Evolutionary conservation across 2,113 vertebrate species (phyloP).

Genomic region (Centrocercus urophasianus): DNA sequence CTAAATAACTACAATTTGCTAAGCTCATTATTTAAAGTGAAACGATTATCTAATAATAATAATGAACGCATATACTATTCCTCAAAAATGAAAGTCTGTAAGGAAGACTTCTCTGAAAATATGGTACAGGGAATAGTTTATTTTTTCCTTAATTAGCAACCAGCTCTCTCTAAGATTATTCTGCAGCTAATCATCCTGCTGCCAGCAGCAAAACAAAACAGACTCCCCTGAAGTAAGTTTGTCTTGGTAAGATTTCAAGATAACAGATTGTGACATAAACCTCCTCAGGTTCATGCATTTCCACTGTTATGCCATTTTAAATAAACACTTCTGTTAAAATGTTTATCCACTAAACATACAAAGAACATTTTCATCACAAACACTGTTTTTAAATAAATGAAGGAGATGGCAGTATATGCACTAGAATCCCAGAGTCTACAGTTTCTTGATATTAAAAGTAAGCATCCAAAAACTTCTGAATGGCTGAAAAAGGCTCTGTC

Average conservation of each 20-base stretch:
- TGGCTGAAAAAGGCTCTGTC: not conserved
- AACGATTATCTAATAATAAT: not conserved
- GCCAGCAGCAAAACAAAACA: conserved; percentile 41
- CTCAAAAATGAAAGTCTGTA: not conserved
- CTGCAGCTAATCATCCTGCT: conserved; percentile 17
- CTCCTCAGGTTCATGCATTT: conserved; percentile 42
- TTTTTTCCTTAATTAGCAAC: not conserved
- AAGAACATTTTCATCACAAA: not conserved
- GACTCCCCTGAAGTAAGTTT: conserved; percentile 43
- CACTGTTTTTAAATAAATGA: not conserved
- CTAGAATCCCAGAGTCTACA: not conserved
- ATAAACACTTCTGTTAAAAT: conserved; percentile 41
- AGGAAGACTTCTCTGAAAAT: not conserved
- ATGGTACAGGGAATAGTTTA: not conserved
- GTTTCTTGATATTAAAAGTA: not conserved
- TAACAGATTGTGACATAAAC: conserved; percentile 58
- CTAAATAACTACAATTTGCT: not conserved
- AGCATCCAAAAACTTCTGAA: not conserved
- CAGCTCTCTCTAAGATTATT: conserved; percentile 10
- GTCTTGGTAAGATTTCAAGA: conserved; percentile 54
- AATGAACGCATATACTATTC: not conserved
- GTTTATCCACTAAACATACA: not conserved
- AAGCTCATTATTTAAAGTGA: not conserved
- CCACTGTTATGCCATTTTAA: conserved; percentile 15
- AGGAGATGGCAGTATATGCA: not conserved